Evolutionary conservation across 2,113 vertebrate genomes (phyloP).

Genomic region (Tricholaema leucomelas): DNA sequence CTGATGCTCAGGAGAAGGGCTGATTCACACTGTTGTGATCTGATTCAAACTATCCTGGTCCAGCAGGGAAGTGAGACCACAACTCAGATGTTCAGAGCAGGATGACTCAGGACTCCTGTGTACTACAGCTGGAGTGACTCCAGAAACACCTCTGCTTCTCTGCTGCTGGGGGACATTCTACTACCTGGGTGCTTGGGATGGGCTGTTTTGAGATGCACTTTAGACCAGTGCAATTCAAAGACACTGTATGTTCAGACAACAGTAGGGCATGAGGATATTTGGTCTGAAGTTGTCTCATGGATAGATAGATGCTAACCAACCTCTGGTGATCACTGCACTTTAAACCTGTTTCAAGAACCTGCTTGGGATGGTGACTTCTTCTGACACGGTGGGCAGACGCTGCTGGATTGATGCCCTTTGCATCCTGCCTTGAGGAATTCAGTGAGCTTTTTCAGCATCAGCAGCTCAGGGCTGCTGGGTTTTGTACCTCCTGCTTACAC

Average conservation of each 20-base stretch:
- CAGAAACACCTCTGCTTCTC: not conserved
- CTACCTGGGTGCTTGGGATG: not conserved
- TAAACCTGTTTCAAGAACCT: not conserved
- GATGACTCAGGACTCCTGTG: not conserved
- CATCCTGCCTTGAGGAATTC: not conserved
- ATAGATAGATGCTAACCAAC: not conserved
- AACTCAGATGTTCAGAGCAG: not conserved
- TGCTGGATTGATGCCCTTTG: not conserved
- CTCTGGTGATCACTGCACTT: not conserved
- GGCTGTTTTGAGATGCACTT: not conserved
- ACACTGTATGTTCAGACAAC: not conserved
- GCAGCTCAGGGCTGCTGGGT: slow-evolving; percentile 17
- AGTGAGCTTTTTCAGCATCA: not conserved
- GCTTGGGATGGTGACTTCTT: not conserved
- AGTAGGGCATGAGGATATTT: not conserved
- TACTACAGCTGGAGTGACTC: not conserved
- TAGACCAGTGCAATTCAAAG: not conserved
- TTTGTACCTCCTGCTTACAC: slow-evolving; percentile 20
- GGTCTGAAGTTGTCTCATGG: not conserved
- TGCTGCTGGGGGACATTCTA: not conserved
- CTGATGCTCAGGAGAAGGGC: slow-evolving; percentile 27
- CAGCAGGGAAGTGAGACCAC: not conserved
- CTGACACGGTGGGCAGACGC: not conserved
- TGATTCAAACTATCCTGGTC: slow-evolving; percentile 34
- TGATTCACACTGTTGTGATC: not conserved